phyloP scores from a whole-genome alignment of 2,888 invertebrate species.

The Melinaea marsaeus region DNA sequence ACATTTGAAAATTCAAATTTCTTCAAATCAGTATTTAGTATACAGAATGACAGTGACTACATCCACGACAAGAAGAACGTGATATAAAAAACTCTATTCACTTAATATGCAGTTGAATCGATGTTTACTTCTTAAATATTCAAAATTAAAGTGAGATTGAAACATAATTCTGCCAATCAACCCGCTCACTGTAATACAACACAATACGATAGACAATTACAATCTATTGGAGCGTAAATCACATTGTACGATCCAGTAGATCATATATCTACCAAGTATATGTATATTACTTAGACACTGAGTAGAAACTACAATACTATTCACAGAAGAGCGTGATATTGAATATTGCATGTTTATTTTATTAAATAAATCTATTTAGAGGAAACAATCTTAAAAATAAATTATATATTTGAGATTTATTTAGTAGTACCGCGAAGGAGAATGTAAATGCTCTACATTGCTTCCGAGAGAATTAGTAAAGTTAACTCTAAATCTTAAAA shows the following conservation, averaged over 20 bases:
- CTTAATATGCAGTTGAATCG: no score
- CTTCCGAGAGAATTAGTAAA: constrained; percentile 16
- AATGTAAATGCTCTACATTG: constrained; percentile 7
- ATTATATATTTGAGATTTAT: no score
- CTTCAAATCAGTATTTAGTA: no score
- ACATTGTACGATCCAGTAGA: not conserved
- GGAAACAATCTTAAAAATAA: no score
- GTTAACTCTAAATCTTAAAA: constrained; percentile 21
- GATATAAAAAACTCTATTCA: no score
- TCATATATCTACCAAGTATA: no score
- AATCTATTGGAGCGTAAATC: not conserved
- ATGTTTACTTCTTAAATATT: no score
- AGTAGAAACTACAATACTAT: constrained; percentile 15
- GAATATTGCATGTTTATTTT: no score
- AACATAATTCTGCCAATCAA: not conserved
- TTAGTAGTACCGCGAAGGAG: not conserved
- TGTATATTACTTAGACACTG: not conserved
- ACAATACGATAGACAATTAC: not conserved
- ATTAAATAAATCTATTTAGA: no score
- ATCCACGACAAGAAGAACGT: no score
- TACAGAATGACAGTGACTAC: no score
- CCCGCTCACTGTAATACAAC: not conserved
- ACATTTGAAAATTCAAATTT: no score
- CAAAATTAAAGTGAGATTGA: not conserved
- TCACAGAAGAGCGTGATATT: constrained; percentile 1